These are phyloP conservation scores for Eucidaris tribuloides DNA, from an alignment of 35 echinoderm and acorn worm genomes.

Conservation along the genomic window DNA sequence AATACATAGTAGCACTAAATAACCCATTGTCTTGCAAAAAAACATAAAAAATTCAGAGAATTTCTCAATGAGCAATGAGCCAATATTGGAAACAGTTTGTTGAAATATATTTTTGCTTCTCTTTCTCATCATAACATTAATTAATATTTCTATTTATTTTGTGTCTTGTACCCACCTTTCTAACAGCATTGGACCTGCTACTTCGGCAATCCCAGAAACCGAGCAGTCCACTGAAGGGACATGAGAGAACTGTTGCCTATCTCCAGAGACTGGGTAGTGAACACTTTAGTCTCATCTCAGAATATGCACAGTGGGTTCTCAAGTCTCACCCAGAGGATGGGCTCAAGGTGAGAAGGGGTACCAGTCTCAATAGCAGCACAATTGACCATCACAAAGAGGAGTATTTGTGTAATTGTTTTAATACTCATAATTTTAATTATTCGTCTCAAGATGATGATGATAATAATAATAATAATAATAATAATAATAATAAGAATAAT, in stretches of 20 bases:
- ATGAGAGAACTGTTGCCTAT: conserved; percentile 93
- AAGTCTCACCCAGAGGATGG: conserved; percentile 94
- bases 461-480: too few relatives aligned
- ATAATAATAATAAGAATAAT: too few relatives aligned
- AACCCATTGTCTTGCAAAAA: too few relatives aligned
- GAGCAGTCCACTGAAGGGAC: conserved; percentile 83
- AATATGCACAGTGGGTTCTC: conserved; percentile 93
- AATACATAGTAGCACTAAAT: too few relatives aligned
- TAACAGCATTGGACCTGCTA: conserved; percentile 83
- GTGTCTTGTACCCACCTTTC: background rate
- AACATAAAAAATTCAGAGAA: too few relatives aligned
- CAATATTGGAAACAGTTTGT: too few relatives aligned
- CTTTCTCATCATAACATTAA: background rate
- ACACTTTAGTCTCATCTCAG: conserved; percentile 74
- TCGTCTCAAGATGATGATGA: too few relatives aligned
- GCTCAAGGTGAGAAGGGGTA: conserved; percentile 65
- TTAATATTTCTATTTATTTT: background rate
- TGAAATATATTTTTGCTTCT: background rate
- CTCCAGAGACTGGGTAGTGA: conserved; percentile 81
- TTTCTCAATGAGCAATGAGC: too few relatives aligned
- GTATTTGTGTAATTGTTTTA: too few relatives aligned
- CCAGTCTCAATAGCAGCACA: too few relatives aligned
- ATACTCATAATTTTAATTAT: too few relatives aligned
- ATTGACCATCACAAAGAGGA: too few relatives aligned
- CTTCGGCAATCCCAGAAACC: conserved; percentile 91